These are phyloP conservation scores for Tetanocera ferruginea DNA, from an alignment of 2,888 invertebrate species.

Conservation along the genomic window DNA sequence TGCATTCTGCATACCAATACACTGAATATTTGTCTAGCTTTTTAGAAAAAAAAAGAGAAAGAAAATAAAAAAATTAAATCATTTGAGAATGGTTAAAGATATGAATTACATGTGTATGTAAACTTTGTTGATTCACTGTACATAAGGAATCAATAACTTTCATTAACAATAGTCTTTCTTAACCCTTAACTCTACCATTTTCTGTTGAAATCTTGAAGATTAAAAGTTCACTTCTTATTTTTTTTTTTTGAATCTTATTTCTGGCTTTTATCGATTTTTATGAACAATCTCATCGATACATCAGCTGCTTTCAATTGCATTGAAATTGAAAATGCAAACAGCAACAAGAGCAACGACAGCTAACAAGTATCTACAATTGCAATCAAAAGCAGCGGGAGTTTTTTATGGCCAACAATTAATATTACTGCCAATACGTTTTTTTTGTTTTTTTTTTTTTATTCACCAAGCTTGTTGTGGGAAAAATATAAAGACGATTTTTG, in stretches of 20 bases:
- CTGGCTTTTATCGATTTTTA: not conserved
- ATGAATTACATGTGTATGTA: no score
- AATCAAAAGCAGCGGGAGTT: slow-evolving; percentile 48
- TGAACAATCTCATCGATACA: slow-evolving; percentile 14
- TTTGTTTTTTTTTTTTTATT: not conserved
- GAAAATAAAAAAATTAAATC: no score
- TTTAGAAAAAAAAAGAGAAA: no score
- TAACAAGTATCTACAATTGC: slow-evolving; percentile 40
- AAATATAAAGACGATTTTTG: not conserved
- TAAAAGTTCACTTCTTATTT: no score
- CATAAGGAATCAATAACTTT: no score
- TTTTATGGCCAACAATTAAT: slow-evolving; percentile 51
- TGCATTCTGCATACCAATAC: no score
- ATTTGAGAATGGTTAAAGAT: no score
- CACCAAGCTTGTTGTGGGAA: slow-evolving; percentile 2
- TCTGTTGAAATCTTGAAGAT: no score
- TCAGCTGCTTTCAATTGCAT: slow-evolving; percentile 18
- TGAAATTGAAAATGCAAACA: slow-evolving; percentile 23
- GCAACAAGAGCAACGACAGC: not conserved
- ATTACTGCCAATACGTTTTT: slow-evolving; percentile 29
- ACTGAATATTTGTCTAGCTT: no score
- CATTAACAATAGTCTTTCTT: no score
- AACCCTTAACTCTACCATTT: no score
- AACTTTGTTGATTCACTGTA: no score
- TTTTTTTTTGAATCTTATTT: not conserved